A percentile compares a stretch with the other conserved stretches of the same genome.
phyloP scores from a whole-genome alignment of 2,113 vertebrate species.

The Carollia perspicillata region DNA sequence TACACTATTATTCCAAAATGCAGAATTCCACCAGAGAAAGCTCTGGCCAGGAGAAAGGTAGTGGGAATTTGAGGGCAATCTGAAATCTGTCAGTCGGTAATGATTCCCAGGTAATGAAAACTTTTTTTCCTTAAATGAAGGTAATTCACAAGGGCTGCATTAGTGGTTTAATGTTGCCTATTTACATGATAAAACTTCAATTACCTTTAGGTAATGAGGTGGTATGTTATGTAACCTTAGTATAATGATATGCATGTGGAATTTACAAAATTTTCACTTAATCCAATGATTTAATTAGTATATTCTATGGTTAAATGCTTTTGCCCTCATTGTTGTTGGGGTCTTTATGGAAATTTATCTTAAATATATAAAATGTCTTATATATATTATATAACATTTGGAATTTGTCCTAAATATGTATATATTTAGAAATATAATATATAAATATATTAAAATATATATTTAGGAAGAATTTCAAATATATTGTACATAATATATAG shows the following conservation, averaged over 20 bases:
- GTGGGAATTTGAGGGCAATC: background rate
- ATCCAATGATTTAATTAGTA: conserved; percentile 48
- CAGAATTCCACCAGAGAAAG: background rate
- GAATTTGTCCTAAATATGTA: background rate
- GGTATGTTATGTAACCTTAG: conserved; percentile 35
- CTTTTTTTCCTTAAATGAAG: conserved; percentile 37
- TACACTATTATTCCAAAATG: background rate
- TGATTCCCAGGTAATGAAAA: conserved; percentile 46
- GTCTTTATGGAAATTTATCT: background rate
- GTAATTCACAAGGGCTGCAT: conserved; percentile 53
- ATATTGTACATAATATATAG: background rate
- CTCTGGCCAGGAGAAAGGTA: background rate
- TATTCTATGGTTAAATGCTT: background rate
- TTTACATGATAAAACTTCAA: conserved; percentile 47
- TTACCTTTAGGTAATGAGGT: conserved; percentile 58
- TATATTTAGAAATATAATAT: background rate
- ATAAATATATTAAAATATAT: background rate
- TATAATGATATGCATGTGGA: conserved; percentile 33
- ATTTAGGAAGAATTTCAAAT: background rate
- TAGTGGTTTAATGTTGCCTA: conserved; percentile 17
- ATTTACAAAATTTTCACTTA: conserved; percentile 22
- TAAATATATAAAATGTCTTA: background rate
- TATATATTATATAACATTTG: background rate
- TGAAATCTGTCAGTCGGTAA: conserved; percentile 23
- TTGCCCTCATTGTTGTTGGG: background rate